Evolutionary conservation across 1,140 invertebrate species (phyloP).

Genomic region (Amphibalanus amphitrite): DNA sequence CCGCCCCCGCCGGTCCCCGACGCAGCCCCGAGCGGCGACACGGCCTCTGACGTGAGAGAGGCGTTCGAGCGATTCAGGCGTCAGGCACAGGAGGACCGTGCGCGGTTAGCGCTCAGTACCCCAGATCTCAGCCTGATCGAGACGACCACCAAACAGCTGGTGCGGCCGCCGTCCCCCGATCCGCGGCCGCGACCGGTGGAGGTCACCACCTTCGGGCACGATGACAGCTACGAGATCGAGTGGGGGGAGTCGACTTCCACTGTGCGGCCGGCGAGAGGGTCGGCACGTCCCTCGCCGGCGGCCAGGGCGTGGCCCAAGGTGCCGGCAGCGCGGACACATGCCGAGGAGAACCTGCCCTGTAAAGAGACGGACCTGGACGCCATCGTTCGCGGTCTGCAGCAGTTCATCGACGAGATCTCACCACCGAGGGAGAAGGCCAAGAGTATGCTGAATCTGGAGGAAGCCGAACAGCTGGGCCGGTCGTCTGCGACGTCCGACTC

Average conservation of each 20-base stretch:
- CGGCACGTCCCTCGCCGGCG: constrained; percentile 10
- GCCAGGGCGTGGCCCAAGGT: constrained; percentile 54
- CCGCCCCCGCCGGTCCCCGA: not conserved
- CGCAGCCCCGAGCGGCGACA: too few species aligned
- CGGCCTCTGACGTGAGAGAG: constrained; percentile 9
- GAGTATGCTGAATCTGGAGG: constrained; percentile 53
- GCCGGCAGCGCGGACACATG: constrained; percentile 45
- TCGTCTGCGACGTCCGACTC: constrained; percentile 25
- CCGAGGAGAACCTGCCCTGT: constrained; percentile 9
- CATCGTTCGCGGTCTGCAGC: constrained; percentile 24
- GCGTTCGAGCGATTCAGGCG: constrained; percentile 18
- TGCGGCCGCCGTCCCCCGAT: constrained; percentile 10
- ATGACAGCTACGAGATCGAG: too few species aligned
- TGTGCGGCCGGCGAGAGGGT: not conserved
- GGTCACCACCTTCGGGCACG: too few species aligned
- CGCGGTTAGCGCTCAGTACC: constrained; percentile 20
- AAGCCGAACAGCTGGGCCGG: constrained; percentile 13
- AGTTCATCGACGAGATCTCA: constrained; percentile 13
- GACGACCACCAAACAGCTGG: constrained; percentile 22
- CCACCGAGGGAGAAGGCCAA: constrained; percentile 42
- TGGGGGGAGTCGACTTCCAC: too few species aligned
- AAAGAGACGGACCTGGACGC: constrained; percentile 28
- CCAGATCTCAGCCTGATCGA: constrained; percentile 19
- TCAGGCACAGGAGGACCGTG: constrained; percentile 18
- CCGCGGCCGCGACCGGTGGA: not conserved